Conservation (phyloP, 1,140 invertebrate genomes). For the Drosophila fuyamai region DNA sequence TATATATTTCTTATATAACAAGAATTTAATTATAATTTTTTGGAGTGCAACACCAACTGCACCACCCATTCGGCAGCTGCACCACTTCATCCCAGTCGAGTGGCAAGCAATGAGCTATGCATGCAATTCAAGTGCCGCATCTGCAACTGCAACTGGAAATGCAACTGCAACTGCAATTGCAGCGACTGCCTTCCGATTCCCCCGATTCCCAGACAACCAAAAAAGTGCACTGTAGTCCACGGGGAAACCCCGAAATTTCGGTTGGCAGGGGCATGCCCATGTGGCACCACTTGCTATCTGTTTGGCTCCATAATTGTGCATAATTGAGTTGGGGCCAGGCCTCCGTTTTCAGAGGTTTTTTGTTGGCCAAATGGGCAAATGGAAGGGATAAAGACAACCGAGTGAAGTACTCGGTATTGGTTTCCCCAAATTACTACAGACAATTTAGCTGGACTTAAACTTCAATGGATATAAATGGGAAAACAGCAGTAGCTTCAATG, state of each 20-base stretch:
- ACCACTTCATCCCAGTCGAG: constrained; percentile 64
- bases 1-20: too few relatives aligned
- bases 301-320: constrained; percentile 80
- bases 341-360: constrained; percentile 3
- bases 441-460: not conserved
- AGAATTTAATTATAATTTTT: not conserved
- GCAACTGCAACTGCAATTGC: constrained; percentile 32
- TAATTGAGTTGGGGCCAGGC: constrained; percentile 70
- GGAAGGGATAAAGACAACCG: not conserved
- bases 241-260: constrained; percentile 19
- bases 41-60: constrained; percentile 7
- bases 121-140: constrained; percentile 78
- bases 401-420: not conserved
- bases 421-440: not conserved
- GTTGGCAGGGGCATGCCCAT: constrained; percentile 18
- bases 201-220: constrained; percentile 44
- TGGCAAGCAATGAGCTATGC: constrained; percentile 79
- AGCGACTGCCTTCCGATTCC: constrained; percentile 31
- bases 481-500: too few relatives aligned
- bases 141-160: constrained; percentile 41
- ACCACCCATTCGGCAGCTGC: constrained; percentile 7
- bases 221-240: constrained; percentile 35
- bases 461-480: not conserved
- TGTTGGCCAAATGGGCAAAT: not conserved
- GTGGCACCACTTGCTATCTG: constrained; percentile 45